Conservation (phyloP, 2,113 vertebrate genomes). For the Syrmaticus mikado region DNA sequence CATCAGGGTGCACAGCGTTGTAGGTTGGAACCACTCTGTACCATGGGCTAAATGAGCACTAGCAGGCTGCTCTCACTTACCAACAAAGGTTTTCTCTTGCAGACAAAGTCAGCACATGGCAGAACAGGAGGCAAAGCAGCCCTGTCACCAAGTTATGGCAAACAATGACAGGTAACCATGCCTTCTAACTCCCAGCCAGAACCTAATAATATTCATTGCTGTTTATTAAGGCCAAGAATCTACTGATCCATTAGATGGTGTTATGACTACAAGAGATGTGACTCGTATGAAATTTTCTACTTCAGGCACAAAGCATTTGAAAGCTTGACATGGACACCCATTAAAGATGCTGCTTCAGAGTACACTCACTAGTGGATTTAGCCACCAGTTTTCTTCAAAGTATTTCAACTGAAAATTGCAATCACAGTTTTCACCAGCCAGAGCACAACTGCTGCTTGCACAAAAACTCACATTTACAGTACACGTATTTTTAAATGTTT, state of each 20-base stretch:
- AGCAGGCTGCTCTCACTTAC: not conserved
- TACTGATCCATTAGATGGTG: not conserved
- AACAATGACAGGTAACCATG: not conserved
- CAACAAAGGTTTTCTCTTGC: not conserved
- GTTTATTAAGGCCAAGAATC: not conserved
- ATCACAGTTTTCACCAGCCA: not conserved
- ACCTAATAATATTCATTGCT: not conserved
- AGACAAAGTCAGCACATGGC: not conserved
- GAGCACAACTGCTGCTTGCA: not conserved
- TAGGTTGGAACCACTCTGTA: fast-evolving
- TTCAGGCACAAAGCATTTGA: not conserved
- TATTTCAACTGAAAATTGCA: not conserved
- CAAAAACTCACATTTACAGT: not conserved
- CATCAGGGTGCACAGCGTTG: not conserved
- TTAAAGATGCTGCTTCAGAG: not conserved
- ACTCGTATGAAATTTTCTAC: not conserved
- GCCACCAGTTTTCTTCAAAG: not conserved
- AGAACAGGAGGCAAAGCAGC: not conserved
- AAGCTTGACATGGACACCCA: not conserved
- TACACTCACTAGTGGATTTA: fast-evolving
- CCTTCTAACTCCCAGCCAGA: not conserved
- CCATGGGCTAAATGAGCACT: not conserved
- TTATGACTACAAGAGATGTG: not conserved
- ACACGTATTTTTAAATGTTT: not conserved
- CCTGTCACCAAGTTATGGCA: not conserved